Conservation (phyloP, 2,888 invertebrate species). For the Ectropis crepuscularia region DNA sequence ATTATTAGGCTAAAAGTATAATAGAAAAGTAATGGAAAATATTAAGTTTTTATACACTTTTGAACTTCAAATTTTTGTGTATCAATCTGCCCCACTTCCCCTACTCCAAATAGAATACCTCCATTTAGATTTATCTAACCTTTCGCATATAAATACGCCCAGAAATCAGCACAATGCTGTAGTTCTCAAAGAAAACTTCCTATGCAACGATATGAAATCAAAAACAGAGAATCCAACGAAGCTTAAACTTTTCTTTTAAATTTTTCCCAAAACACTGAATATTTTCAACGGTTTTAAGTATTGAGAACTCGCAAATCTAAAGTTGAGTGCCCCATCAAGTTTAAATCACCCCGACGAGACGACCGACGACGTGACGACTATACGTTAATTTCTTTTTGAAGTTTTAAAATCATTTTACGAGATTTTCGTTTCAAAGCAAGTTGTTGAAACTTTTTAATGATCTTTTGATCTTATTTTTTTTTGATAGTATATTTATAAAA, state of each 20-base stretch:
- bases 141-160: no score
- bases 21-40: no score
- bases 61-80: no score
- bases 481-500: background rate
- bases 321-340: conserved; percentile 29
- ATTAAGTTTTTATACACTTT: no score
- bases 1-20: no score
- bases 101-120: no score
- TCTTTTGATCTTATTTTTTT: conserved; percentile 20
- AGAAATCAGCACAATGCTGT: background rate
- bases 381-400: conserved; percentile 36
- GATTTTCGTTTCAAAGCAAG: conserved; percentile 29
- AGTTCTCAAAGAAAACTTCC: background rate
- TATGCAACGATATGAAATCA: no score
- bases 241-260: conserved; percentile 13
- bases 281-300: conserved; percentile 19
- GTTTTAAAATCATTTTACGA: conserved; percentile 35
- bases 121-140: no score
- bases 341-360: conserved; percentile 28
- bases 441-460: conserved; percentile 36
- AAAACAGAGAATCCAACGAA: conserved; percentile 16
- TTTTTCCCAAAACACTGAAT: conserved; percentile 12
- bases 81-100: no score
- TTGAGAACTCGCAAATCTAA: conserved; percentile 28
- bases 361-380: conserved; percentile 29